phyloP scores from a whole-genome alignment of 1,140 invertebrate genomes.

The Dendroctonus ponderosae region DNA sequence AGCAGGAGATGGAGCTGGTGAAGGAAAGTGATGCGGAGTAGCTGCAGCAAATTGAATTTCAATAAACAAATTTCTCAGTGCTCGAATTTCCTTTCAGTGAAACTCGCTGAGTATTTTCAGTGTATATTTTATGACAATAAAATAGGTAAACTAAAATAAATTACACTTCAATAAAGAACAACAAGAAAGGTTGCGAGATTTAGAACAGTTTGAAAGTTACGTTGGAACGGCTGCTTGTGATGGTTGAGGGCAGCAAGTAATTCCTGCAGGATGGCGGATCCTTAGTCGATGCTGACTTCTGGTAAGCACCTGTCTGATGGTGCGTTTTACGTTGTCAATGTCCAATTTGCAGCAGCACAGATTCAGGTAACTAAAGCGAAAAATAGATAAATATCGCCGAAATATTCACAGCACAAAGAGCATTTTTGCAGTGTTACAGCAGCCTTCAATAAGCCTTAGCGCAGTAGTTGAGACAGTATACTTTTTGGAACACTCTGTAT shows the following conservation, averaged over 20 bases:
- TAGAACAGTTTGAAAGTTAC: neutral
- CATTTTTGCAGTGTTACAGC: no score
- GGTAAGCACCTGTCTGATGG: conserved; percentile 4
- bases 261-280: neutral
- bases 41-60: no score
- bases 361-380: conserved; percentile 35
- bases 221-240: neutral
- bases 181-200: conserved; percentile 11
- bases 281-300: conserved; percentile 16
- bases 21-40: no score
- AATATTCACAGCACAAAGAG: no score
- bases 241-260: neutral
- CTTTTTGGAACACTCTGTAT: no score
- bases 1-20: no score
- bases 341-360: conserved; percentile 33
- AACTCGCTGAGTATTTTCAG: conserved; percentile 14
- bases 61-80: no score
- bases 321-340: conserved; percentile 3
- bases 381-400: no score
- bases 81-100: neutral
- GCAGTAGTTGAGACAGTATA: no score
- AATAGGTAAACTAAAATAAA: conserved; percentile 24
- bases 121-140: conserved; percentile 28
- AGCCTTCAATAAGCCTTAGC: no score
- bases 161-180: conserved; percentile 26